Evolutionary conservation across 2,888 invertebrate genomes (phyloP).

Genomic region (Achlya flavicornis): DNA sequence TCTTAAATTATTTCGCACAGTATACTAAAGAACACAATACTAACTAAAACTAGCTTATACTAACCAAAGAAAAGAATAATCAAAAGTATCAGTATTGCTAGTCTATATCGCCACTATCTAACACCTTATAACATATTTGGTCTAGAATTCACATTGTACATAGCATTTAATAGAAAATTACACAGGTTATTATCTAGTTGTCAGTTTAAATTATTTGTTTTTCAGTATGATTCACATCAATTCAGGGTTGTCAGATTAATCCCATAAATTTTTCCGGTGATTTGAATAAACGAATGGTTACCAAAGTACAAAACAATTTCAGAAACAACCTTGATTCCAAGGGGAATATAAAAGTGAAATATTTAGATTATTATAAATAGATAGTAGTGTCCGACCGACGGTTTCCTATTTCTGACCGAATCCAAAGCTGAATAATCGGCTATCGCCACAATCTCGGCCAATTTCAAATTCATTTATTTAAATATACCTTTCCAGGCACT

Average conservation of each 20-base stretch:
- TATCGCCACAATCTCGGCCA: no score
- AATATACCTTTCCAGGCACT: no score
- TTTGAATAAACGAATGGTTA: no score
- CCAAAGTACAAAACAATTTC: no score
- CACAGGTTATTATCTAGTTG: constrained; percentile 27
- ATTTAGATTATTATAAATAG: no score
- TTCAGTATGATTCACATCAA: background rate
- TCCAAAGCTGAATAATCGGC: no score
- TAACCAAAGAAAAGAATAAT: background rate
- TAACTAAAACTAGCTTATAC: background rate
- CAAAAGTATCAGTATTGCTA: constrained; percentile 22
- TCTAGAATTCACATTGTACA: constrained; percentile 28
- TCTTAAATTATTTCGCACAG: background rate
- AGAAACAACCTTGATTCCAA: no score
- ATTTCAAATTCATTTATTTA: no score
- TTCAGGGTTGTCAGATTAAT: background rate
- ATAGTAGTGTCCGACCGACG: no score
- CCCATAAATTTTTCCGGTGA: background rate
- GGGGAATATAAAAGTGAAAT: no score
- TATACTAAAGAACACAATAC: background rate
- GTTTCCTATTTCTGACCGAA: no score
- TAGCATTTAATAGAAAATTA: constrained; percentile 28
- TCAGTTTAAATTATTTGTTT: background rate
- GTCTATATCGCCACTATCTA: constrained; percentile 34
- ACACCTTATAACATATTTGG: constrained; percentile 13